Evolutionary conservation across 2,888 invertebrate species (phyloP).

Genomic region (Cephus sareptanus): DNA sequence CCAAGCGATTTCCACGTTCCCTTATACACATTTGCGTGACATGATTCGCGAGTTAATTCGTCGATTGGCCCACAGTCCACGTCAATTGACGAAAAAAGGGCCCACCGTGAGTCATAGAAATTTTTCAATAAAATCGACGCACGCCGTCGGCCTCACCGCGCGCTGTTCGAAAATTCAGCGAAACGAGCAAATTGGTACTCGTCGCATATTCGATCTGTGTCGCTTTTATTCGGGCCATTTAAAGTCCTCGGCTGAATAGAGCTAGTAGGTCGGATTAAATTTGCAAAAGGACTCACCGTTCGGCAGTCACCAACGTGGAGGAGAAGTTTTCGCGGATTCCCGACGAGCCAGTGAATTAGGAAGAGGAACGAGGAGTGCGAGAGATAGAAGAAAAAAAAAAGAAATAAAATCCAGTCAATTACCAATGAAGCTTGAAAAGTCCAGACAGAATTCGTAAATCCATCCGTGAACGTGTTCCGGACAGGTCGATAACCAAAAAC

Average conservation of each 20-base stretch:
- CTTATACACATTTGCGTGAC: background rate
- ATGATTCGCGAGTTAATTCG: background rate
- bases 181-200: background rate
- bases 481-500: background rate
- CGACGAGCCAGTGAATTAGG: background rate
- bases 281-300: background rate
- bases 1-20: background rate
- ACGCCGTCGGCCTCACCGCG: background rate
- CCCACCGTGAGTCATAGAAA: background rate
- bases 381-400: background rate
- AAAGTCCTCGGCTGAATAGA: background rate
- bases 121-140: background rate
- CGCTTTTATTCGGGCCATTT: background rate
- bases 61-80: background rate
- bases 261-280: background rate
- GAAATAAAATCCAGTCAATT: background rate
- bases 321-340: conserved; percentile 23
- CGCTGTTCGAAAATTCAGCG: background rate
- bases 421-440: background rate
- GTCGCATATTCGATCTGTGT: background rate
- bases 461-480: background rate
- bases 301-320: conserved; percentile 17
- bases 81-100: background rate
- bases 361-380: background rate
- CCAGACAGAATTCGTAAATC: background rate